Percentiles rank a stretch among this genome's conserved stretches.
Evolutionary conservation across 2,888 invertebrate genomes (phyloP).

Genomic region (Pristionchus exspectatus): DNA sequence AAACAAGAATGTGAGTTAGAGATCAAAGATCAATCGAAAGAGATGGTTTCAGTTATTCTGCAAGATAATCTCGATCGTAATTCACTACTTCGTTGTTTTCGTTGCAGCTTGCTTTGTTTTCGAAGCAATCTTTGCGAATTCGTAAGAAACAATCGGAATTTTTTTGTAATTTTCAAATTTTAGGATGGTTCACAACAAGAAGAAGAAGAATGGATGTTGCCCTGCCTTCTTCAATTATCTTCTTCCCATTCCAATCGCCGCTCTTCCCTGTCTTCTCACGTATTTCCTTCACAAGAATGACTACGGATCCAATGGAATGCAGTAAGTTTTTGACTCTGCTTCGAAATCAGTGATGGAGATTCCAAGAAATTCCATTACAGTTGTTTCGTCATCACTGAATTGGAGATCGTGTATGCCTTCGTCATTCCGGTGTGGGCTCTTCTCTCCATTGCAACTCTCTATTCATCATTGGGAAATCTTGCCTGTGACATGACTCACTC

Average conservation of each 20-base stretch:
- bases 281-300: constrained; percentile 61
- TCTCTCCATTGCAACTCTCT: constrained; percentile 45
- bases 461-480: constrained; percentile 35
- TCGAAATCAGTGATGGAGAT: too few relatives aligned
- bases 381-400: constrained; percentile 63
- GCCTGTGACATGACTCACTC: constrained; percentile 39
- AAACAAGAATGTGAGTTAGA: neutral
- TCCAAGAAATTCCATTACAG: constrained; percentile 55
- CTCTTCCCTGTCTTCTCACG: constrained; percentile 60
- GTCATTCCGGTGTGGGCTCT: constrained; percentile 61
- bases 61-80: constrained; percentile 61
- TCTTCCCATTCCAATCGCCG: constrained; percentile 63
- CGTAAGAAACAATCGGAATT: constrained; percentile 56
- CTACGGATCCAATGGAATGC: constrained; percentile 53
- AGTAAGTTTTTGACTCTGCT: neutral
- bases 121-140: constrained; percentile 67
- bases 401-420: constrained; percentile 68
- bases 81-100: constrained; percentile 66
- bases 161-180: neutral
- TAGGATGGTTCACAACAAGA: constrained; percentile 51
- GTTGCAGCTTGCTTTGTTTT: constrained; percentile 62
- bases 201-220: constrained; percentile 62
- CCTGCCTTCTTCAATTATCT: constrained; percentile 63
- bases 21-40: neutral
- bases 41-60: constrained; percentile 61